phyloP scores from a whole-genome alignment of 2,888 invertebrate genomes.

The Pristionchus exspectatus region DNA sequence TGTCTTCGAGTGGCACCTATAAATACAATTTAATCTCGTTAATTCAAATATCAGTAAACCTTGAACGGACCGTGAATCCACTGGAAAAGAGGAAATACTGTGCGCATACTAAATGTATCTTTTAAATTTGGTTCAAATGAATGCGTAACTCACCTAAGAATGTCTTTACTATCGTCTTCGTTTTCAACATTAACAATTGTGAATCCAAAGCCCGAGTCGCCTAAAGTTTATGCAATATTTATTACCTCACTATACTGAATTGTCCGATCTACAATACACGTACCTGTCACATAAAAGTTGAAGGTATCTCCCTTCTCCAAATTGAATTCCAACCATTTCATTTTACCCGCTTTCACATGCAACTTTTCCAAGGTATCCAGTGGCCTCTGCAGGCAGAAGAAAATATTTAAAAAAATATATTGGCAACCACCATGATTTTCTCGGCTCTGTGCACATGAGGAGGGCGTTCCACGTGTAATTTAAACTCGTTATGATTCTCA shows the following conservation, averaged over 20 bases:
- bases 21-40: not conserved
- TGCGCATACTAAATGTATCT: conserved; percentile 56
- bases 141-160: not conserved
- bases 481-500: conserved; percentile 2
- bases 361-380: not conserved
- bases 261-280: not conserved
- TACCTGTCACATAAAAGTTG: not conserved
- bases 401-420: not conserved
- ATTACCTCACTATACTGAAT: not conserved
- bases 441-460: not conserved
- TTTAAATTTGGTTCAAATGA: not conserved
- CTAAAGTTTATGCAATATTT: not conserved
- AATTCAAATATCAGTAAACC: conserved; percentile 53
- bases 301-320: conserved; percentile 34
- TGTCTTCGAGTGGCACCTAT: conserved; percentile 58
- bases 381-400: not conserved
- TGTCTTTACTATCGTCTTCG: not conserved
- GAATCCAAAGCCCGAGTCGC: conserved; percentile 12
- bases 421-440: not conserved
- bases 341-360: conserved; percentile 33
- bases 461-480: not conserved
- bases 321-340: not conserved
- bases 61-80: conserved; percentile 74
- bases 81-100: conserved; percentile 65
- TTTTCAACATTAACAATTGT: not conserved